These are phyloP conservation scores for Leistus spinibarbis DNA, from an alignment of 2,888 invertebrate species.

Conservation along the genomic window DNA sequence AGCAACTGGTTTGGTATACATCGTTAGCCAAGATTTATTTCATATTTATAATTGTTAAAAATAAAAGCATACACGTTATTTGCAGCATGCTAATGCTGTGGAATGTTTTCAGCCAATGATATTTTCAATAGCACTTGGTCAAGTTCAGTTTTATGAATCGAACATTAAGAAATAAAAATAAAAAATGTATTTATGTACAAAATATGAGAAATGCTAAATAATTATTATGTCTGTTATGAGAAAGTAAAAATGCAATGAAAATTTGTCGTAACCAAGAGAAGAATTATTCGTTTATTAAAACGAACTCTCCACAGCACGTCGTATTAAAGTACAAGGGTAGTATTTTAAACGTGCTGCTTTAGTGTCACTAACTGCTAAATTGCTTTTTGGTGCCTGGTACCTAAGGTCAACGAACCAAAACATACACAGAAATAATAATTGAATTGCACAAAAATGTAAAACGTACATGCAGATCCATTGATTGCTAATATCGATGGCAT, in stretches of 20 bases:
- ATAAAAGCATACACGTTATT: background rate
- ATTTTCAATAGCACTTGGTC: background rate
- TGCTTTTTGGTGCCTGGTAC: slow-evolving; percentile 1
- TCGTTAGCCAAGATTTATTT: background rate
- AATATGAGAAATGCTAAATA: background rate
- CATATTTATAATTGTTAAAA: background rate
- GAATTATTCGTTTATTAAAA: too few relatives aligned
- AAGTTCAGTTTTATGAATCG: background rate
- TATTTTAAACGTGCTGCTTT: background rate
- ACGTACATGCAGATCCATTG: background rate
- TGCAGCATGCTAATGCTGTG: background rate
- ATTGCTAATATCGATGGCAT: background rate
- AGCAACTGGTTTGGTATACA: background rate
- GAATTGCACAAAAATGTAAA: background rate
- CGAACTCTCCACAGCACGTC: too few relatives aligned
- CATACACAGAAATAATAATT: background rate
- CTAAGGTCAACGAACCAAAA: background rate
- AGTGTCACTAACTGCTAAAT: too few relatives aligned
- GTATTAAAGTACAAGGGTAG: background rate
- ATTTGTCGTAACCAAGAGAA: too few relatives aligned
- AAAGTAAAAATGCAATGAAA: too few relatives aligned
- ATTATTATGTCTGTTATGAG: too few relatives aligned
- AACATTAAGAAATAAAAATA: background rate
- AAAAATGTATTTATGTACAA: background rate
- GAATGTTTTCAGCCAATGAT: background rate